phyloP scores from a whole-genome alignment of 2,113 vertebrate species.

The Ondatra zibethicus region DNA sequence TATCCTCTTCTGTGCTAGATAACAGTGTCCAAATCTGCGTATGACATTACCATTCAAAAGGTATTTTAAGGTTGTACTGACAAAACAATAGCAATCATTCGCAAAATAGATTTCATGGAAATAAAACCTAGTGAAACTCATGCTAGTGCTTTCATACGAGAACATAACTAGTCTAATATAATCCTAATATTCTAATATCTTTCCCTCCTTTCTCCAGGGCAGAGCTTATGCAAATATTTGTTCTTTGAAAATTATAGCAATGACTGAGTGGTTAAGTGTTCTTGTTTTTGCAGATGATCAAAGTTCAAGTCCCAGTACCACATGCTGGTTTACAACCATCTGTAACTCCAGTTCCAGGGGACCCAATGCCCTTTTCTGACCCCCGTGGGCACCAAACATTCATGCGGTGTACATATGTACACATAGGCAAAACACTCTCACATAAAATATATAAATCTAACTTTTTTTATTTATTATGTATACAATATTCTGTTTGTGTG shows the following conservation, averaged over 20 bases:
- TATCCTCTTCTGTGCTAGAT: background rate
- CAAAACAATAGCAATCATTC: background rate
- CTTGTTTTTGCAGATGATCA: background rate
- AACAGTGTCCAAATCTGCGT: background rate
- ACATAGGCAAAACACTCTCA: background rate
- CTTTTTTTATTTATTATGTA: no score
- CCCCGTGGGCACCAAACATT: background rate
- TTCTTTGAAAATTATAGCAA: background rate
- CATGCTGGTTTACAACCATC: background rate
- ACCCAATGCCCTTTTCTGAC: background rate
- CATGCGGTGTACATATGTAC: background rate
- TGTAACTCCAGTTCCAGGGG: background rate
- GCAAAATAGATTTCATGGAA: background rate
- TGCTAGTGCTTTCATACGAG: background rate
- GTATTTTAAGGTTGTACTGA: background rate
- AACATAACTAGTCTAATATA: background rate
- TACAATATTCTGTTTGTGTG: no score
- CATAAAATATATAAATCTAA: background rate
- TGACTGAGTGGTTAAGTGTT: background rate
- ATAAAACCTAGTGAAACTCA: no score
- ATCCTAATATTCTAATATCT: background rate
- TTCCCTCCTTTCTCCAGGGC: background rate
- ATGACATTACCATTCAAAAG: background rate
- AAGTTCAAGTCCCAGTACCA: background rate
- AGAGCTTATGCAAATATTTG: background rate